Evolutionary conservation across 2,113 vertebrate genomes (phyloP), one percentile per base, ranked within the genome.

Genomic region (Puffinus mauretanicus): DNA sequence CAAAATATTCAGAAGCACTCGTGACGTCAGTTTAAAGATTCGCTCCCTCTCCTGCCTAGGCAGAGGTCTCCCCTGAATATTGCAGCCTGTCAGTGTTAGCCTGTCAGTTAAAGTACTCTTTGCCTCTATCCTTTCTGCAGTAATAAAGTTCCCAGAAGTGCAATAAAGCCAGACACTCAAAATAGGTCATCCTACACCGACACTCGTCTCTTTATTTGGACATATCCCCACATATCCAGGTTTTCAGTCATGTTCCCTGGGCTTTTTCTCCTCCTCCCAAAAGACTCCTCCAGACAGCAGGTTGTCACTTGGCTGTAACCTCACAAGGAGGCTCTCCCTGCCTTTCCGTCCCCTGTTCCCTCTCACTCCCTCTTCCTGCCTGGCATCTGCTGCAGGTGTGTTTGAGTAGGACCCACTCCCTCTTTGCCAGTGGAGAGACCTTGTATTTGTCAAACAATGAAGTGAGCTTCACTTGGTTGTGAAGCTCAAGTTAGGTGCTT

Each of bases 281-380:
- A 91, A 89, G 38, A 42, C 29, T 87, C 6, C 20, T 95, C 7
- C 44, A 60, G 60, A 47, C 14, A 55, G 17, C 30, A 87, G 72
- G 44, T 36, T 76, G 44, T 57, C 46, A 49, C 40, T 76, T 62
- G n/a, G 18, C 30, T 85, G 20, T 75, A 61, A n/a, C 13, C 30
- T 87, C 30, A 30, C 22, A 30, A 46, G 30, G 24, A 65, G 11
- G 14, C 3, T 64, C 11, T 75, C 47, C 16, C 27, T 47, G 20
- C 10, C 30, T 47, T 27, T 75, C 27, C 0, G 0, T 75, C 12
- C 2, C 15, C 14, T 54, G 0, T 75, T 10, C 2, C 15, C 14
- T 54, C 49, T 91, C 1, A 7, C 30, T 83, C 29, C 32, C 30
- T 60, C n/a, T 75, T 91, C 42, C n/a, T 66, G 17, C 32, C n/a